phyloP scores from a whole-genome alignment of 2,113 vertebrate genomes.

The Ailuropoda melanoleuca region DNA sequence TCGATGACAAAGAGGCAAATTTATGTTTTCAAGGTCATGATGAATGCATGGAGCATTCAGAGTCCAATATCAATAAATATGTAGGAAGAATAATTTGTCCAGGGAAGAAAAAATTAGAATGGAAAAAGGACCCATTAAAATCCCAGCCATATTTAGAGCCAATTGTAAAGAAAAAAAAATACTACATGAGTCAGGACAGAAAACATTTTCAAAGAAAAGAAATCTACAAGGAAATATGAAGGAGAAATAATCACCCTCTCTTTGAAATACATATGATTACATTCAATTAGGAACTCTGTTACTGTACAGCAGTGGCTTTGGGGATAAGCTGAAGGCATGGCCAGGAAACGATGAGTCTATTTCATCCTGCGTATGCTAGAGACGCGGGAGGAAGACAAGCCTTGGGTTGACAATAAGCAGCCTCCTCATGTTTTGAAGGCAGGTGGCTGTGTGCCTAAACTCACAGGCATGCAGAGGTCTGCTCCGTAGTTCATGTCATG shows the following conservation, averaged over 20 bases:
- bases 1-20: background rate
- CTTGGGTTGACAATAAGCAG: background rate
- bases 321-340: background rate
- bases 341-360: background rate
- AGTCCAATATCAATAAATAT: background rate
- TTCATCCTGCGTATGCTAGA: background rate
- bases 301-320: background rate
- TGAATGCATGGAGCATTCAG: background rate
- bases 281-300: background rate
- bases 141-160: background rate
- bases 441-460: background rate
- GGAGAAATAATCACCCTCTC: background rate
- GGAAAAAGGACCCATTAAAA: background rate
- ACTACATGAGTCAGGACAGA: background rate
- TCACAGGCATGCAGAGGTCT: background rate
- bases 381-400: background rate
- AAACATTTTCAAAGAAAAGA: background rate
- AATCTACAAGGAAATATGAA: background rate
- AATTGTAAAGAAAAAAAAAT: constrained; percentile 7
- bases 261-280: constrained; percentile 13
- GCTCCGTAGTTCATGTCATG: background rate
- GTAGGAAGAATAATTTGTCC: background rate
- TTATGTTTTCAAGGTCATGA: constrained; percentile 42
- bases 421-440: background rate
- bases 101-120: background rate